A percentile compares a stretch with the other conserved stretches of the same genome.
Evolutionary conservation across 2,797 vertebrate species (phyloP).

Genomic region (Scolopax rusticola): DNA sequence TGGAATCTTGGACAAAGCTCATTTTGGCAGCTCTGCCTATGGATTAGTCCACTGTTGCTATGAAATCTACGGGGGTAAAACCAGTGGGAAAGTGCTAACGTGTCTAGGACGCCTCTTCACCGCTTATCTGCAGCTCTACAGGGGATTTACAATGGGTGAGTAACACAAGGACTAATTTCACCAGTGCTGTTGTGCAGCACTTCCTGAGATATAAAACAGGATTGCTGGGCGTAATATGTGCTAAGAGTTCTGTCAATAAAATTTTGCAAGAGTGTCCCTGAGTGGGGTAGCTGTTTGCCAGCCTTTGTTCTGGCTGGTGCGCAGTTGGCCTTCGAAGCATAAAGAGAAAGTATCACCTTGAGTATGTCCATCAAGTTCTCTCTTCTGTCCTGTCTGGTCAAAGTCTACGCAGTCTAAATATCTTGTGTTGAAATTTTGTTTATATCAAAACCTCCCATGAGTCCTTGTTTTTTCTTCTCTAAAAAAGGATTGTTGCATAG

Average conservation of each 20-base stretch:
- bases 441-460: background rate
- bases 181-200: background rate
- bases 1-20: slow-evolving; percentile 96
- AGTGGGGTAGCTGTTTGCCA: background rate
- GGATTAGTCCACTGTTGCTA: slow-evolving; percentile 97
- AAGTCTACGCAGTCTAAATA: background rate
- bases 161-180: background rate
- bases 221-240: background rate
- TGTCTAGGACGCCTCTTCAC: slow-evolving; percentile 96
- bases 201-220: background rate
- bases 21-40: slow-evolving; percentile 95
- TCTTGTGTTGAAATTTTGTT: background rate
- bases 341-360: background rate
- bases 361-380: background rate
- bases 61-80: slow-evolving; percentile 93
- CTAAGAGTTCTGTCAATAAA: background rate
- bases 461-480: background rate
- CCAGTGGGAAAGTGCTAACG: slow-evolving; percentile 92
- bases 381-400: background rate
- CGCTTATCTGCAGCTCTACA: slow-evolving; percentile 94
- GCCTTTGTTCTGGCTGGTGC: background rate
- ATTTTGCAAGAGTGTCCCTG: background rate
- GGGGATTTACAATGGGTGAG: slow-evolving; percentile 94
- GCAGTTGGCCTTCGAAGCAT: background rate
- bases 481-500: background rate